Evolutionary conservation across 2,888 invertebrate species (phyloP).

Genomic region (Cryptus armator): DNA sequence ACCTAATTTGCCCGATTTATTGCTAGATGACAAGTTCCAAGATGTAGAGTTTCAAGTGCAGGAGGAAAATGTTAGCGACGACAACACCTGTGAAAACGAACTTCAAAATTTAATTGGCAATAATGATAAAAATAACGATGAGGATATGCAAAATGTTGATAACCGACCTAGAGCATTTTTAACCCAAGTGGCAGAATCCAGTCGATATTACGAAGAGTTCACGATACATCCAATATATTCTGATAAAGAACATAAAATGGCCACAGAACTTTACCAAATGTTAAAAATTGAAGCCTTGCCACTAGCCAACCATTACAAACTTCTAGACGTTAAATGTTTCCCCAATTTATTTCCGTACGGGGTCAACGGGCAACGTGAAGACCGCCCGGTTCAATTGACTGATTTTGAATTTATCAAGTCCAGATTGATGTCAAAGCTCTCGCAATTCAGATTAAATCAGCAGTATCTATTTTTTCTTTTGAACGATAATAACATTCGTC

Average conservation of each 20-base stretch:
- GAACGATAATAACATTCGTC: no score
- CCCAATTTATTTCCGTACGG: conserved; percentile 65
- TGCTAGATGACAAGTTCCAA: conserved; percentile 52
- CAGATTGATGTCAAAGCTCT: conserved; percentile 70
- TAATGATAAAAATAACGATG: background rate
- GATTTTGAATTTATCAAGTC: conserved; percentile 70
- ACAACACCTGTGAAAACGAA: background rate
- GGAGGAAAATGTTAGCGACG: background rate
- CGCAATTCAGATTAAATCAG: conserved; percentile 62
- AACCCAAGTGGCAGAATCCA: conserved; percentile 52
- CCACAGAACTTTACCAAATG: conserved; percentile 72
- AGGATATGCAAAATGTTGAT: conserved; percentile 23
- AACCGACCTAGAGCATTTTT: conserved; percentile 1
- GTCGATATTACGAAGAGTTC: conserved; percentile 65
- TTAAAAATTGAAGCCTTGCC: conserved; percentile 62
- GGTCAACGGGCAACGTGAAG: conserved; percentile 65
- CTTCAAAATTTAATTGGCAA: background rate
- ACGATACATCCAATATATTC: conserved; percentile 72
- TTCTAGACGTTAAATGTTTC: conserved; percentile 68
- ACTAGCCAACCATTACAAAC: conserved; percentile 44
- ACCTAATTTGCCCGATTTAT: conserved; percentile 60
- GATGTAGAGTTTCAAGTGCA: conserved; percentile 49
- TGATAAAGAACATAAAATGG: conserved; percentile 66
- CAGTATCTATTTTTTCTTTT: conserved; percentile 67
- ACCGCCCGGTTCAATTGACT: conserved; percentile 61